phyloP scores from a whole-genome alignment of 2,113 vertebrate species.

The Fregata magnificens region DNA sequence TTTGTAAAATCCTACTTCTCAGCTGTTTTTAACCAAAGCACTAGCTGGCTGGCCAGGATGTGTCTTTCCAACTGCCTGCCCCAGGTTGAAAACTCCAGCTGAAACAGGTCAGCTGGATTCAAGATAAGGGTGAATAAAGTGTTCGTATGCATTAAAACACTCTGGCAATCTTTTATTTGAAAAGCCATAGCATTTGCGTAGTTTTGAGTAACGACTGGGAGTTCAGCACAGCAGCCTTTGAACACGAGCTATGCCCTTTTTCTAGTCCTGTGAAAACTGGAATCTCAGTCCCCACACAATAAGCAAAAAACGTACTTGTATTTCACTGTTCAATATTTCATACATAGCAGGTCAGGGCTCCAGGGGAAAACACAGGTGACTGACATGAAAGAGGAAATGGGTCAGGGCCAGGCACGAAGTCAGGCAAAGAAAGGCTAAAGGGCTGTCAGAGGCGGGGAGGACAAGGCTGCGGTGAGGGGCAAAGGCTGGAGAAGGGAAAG shows the following conservation, averaged over 20 bases:
- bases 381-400: background rate
- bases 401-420: background rate
- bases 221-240: background rate
- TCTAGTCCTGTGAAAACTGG: background rate
- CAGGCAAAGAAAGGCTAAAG: background rate
- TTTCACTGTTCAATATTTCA: background rate
- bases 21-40: background rate
- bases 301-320: background rate
- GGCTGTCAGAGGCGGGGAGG: background rate
- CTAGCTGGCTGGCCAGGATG: background rate
- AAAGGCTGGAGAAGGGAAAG: background rate
- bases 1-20: background rate
- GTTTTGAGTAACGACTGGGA: background rate
- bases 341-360: background rate
- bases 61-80: background rate
- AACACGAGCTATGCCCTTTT: rapidly evolving
- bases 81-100: background rate
- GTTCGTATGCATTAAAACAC: background rate
- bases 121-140: background rate
- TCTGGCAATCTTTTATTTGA: background rate
- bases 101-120: background rate
- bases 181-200: background rate
- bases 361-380: background rate
- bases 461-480: background rate
- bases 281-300: background rate